Percentiles rank a stretch among this genome's conserved stretches.
Evolutionary conservation across 1,140 invertebrate species (phyloP).

Genomic region (Fragariocoptes setiger): DNA sequence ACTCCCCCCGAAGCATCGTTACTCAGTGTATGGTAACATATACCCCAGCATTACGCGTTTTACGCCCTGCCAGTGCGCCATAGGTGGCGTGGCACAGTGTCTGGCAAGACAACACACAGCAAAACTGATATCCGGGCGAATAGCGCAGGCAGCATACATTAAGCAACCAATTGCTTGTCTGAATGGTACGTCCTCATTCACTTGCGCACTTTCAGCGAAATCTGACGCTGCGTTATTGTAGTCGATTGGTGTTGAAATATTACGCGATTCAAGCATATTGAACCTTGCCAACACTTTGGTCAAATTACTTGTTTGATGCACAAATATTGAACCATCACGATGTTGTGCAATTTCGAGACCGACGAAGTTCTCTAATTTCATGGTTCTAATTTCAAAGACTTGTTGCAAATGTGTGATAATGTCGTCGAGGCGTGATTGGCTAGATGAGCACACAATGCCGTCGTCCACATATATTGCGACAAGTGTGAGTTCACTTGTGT

Average conservation of each 20-base stretch:
- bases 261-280: slow-evolving; percentile 12
- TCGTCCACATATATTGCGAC: slow-evolving; percentile 18
- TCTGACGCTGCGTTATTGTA: background rate
- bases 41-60: slow-evolving; percentile 12
- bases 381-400: slow-evolving; percentile 11
- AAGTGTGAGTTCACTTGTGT: background rate
- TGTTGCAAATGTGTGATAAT: background rate
- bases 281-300: slow-evolving; percentile 9
- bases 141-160: slow-evolving; percentile 16
- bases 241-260: slow-evolving; percentile 13
- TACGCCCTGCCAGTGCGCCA: slow-evolving; percentile 14
- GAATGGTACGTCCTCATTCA: slow-evolving; percentile 10
- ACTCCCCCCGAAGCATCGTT: background rate
- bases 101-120: slow-evolving; percentile 18
- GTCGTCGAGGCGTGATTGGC: background rate
- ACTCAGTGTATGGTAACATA: slow-evolving; percentile 10
- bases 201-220: background rate
- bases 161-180: slow-evolving; percentile 12
- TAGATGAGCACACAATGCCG: slow-evolving; percentile 18
- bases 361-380: background rate
- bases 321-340: slow-evolving; percentile 1
- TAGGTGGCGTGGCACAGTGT: slow-evolving; percentile 12
- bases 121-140: slow-evolving; percentile 19
- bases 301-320: background rate
- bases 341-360: slow-evolving; percentile 2